phyloP scores from a whole-genome alignment of 2,797 vertebrate genomes.

The Hoplostethus atlanticus region DNA sequence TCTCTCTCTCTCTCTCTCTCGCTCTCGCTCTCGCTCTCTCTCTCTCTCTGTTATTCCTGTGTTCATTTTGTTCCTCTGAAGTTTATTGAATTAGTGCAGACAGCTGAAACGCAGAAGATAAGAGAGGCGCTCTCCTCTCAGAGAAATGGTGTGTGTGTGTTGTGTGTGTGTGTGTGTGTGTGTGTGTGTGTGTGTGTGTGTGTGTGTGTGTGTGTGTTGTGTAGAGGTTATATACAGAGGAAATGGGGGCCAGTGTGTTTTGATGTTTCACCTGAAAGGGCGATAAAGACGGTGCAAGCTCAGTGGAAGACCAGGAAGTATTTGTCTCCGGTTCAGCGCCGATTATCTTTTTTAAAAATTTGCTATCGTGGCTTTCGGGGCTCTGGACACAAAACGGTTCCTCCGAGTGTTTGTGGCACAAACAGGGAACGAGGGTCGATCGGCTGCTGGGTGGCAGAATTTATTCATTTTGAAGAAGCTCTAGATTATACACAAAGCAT shows the following conservation, averaged over 20 bases:
- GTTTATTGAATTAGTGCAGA: constrained; percentile 87
- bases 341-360: constrained; percentile 57
- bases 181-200: constrained; percentile 29
- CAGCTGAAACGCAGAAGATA: constrained; percentile 86
- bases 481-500: too few relatives aligned
- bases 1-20: constrained; percentile 24
- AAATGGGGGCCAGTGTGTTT: constrained; percentile 66
- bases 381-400: neutral
- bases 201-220: constrained; percentile 57
- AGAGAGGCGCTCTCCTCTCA: constrained; percentile 75
- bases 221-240: constrained; percentile 65
- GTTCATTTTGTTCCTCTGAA: constrained; percentile 83
- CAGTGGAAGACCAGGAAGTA: constrained; percentile 42
- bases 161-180: constrained; percentile 55
- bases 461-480: too few relatives aligned
- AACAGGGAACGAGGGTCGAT: too few relatives aligned
- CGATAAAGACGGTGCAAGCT: constrained; percentile 48
- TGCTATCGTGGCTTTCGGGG: constrained; percentile 1
- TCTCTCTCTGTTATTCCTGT: constrained; percentile 62
- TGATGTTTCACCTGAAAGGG: constrained; percentile 69
- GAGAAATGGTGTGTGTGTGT: constrained; percentile 74
- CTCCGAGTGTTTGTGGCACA: too few relatives aligned
- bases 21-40: constrained; percentile 32
- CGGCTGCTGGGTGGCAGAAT: too few relatives aligned
- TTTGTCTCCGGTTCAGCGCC: constrained; percentile 50